Conservation (phyloP, 2,113 vertebrate species). For the Gobio gobio region DNA sequence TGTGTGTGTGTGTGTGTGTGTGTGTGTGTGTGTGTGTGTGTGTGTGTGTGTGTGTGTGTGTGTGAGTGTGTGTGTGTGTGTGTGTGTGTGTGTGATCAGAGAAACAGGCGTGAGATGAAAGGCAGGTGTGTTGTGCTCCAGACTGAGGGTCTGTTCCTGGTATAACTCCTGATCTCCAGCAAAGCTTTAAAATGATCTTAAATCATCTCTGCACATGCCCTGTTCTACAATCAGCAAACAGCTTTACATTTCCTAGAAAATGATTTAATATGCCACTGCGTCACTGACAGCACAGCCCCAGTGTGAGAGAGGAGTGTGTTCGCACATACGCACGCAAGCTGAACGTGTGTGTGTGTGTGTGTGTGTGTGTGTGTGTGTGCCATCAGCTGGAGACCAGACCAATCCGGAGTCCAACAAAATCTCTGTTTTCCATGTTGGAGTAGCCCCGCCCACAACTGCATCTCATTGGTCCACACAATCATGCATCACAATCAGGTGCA, state of each 20-base stretch:
- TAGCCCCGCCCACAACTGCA: not conserved
- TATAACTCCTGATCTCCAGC: no score
- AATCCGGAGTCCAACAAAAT: not conserved
- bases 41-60: no score
- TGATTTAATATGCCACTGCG: constrained; percentile 8
- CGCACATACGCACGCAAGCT: constrained; percentile 18
- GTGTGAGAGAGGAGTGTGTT: constrained; percentile 8
- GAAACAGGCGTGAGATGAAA: constrained; percentile 20
- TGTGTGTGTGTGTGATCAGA: constrained; percentile 12
- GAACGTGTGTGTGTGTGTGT: not conserved
- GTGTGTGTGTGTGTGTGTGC: not conserved
- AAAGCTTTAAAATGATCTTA: constrained; percentile 1
- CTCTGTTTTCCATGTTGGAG: not conserved
- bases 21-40: no score
- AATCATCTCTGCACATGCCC: not conserved
- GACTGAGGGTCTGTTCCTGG: no score
- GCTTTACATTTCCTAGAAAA: constrained; percentile 13
- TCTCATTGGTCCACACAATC: not conserved
- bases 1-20: no score
- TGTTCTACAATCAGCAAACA: not conserved
- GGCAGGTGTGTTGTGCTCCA: no score
- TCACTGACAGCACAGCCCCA: not conserved
- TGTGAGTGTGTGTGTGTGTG: not conserved
- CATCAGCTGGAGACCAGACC: constrained; percentile 16
- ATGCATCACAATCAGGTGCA: not conserved